Conservation (phyloP, 2,113 vertebrate species). For the Peromyscus maniculatus region DNA sequence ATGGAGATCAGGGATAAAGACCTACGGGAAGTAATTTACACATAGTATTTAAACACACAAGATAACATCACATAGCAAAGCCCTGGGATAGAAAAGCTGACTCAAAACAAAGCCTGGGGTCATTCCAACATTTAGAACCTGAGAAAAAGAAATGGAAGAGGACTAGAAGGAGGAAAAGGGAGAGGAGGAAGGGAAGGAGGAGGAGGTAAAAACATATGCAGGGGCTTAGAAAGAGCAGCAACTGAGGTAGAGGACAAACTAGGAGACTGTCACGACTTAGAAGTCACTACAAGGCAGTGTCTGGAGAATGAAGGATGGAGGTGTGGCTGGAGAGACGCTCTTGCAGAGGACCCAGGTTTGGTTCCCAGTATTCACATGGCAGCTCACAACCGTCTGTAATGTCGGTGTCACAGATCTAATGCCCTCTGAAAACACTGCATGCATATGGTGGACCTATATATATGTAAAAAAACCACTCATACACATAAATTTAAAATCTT, state of each 20-base stretch:
- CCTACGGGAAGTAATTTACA: slow-evolving; percentile 32
- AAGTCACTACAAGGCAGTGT: neutral
- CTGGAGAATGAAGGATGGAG: neutral
- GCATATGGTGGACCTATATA: neutral
- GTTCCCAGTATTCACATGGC: neutral
- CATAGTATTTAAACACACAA: neutral
- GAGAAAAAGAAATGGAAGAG: neutral
- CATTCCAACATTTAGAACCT: neutral
- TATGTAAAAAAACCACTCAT: neutral
- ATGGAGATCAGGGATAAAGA: neutral
- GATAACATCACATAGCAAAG: neutral
- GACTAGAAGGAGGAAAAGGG: neutral
- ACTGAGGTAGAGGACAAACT: neutral
- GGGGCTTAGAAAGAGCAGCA: neutral
- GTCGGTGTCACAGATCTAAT: neutral
- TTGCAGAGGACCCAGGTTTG: neutral
- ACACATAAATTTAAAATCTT: neutral
- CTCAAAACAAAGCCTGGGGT: neutral
- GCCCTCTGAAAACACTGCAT: neutral
- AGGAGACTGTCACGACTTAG: neutral
- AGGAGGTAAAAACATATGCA: neutral
- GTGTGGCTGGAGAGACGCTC: neutral
- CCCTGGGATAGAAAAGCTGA: neutral
- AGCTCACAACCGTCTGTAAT: neutral
- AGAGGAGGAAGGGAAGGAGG: neutral